These are phyloP conservation scores for Cyclopterus lumpus DNA, from an alignment of 2,797 vertebrate species.

Conservation along the genomic window DNA sequence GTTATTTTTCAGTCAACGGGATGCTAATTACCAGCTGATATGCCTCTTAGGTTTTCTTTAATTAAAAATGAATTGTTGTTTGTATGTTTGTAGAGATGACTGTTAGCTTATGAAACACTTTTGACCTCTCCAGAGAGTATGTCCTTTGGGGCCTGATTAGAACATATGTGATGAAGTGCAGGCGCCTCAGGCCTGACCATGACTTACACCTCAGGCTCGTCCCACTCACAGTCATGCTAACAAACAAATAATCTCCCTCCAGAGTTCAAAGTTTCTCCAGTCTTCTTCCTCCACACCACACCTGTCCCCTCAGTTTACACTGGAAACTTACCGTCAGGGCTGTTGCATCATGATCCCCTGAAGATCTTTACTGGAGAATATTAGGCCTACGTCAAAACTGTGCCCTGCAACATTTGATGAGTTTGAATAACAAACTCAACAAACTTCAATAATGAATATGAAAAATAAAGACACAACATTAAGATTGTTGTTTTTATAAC, in stretches of 20 bases:
- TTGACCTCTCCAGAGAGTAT: conserved; percentile 17
- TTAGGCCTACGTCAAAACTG: background rate
- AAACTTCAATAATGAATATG: background rate
- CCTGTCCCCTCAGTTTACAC: background rate
- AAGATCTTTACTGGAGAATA: background rate
- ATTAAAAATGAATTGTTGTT: conserved; percentile 70
- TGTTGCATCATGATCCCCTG: conserved; percentile 58
- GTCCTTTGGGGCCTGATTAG: conserved; percentile 41
- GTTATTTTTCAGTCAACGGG: conserved; percentile 60
- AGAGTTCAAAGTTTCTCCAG: conserved; percentile 23
- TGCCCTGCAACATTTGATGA: background rate
- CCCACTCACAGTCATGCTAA: conserved; percentile 19
- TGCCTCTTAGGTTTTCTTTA: conserved; percentile 53
- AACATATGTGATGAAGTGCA: conserved; percentile 39
- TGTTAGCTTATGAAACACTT: conserved; percentile 49
- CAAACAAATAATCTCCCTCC: conserved; percentile 38
- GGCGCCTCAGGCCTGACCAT: conserved; percentile 35
- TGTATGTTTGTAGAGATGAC: conserved; percentile 44
- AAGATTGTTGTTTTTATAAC: background rate
- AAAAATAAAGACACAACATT: background rate
- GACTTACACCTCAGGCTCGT: conserved; percentile 30
- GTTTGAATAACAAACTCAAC: background rate
- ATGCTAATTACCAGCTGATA: conserved; percentile 47
- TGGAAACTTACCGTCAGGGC: conserved; percentile 36
- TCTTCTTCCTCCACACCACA: background rate